Evolutionary conservation across 2,888 invertebrate species (phyloP).

Genomic region (Euphydryas editha): DNA sequence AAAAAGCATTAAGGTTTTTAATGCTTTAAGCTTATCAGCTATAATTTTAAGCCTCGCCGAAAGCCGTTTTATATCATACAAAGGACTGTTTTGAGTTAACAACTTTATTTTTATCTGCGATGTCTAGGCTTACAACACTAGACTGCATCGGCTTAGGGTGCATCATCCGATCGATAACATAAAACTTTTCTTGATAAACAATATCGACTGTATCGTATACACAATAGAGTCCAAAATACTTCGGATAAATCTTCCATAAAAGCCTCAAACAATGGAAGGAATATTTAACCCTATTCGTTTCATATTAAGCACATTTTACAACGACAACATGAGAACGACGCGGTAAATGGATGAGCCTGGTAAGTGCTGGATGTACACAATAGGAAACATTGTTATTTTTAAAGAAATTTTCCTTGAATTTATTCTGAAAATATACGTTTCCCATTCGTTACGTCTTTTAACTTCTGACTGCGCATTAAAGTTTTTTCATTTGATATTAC

Average conservation of each 20-base stretch:
- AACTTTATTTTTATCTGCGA: conserved; percentile 19
- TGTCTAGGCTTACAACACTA: conserved; percentile 26
- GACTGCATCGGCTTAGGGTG: conserved; percentile 31
- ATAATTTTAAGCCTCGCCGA: not conserved
- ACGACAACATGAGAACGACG: not conserved
- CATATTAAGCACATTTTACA: conserved; percentile 10
- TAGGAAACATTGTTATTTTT: conserved; percentile 22
- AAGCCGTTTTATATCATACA: conserved; percentile 2
- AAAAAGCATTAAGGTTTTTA: not conserved
- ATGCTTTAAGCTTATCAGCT: not conserved
- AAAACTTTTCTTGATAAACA: conserved; percentile 14
- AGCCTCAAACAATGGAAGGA: not conserved
- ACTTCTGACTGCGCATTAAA: conserved; percentile 16
- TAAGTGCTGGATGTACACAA: conserved; percentile 15
- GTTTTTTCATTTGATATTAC: conserved; percentile 25
- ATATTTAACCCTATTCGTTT: conserved; percentile 13
- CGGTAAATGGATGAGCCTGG: conserved; percentile 5
- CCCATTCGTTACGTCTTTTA: conserved; percentile 11
- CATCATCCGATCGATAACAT: conserved; percentile 35
- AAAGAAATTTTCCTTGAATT: conserved; percentile 14
- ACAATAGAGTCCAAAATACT: conserved; percentile 30
- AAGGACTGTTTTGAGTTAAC: conserved; percentile 11
- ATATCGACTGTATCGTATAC: conserved; percentile 18
- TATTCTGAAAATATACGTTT: conserved; percentile 18
- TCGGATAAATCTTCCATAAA: conserved; percentile 9